Conservation (phyloP, 2,888 invertebrate species). For the Nomada ruficornis region DNA sequence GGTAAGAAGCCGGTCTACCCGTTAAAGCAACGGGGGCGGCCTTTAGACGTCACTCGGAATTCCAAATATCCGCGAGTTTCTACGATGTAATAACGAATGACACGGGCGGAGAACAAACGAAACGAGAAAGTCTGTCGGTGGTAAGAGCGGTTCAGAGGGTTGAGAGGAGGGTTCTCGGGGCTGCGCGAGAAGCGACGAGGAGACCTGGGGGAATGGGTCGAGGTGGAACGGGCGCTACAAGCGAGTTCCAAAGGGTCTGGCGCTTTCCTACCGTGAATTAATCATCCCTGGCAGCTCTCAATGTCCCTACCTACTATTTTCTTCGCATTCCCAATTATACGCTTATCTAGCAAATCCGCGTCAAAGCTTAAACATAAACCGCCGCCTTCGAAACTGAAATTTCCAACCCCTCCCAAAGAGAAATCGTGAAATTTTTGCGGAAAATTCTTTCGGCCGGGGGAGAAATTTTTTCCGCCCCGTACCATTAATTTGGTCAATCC, state of each 20-base stretch:
- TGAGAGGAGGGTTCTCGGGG: conserved; percentile 35
- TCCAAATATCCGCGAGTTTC: conserved; percentile 82
- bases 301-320: conserved; percentile 77
- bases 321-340: conserved; percentile 79
- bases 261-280: conserved; percentile 77
- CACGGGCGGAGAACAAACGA: conserved; percentile 78
- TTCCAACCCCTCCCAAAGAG: not conserved
- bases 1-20: conserved; percentile 61
- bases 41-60: conserved; percentile 81
- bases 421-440: not conserved
- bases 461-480: not conserved
- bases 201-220: not conserved
- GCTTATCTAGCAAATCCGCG: conserved; percentile 72
- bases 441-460: not conserved
- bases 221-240: conserved; percentile 67
- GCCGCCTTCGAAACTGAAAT: conserved; percentile 35
- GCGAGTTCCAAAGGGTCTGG: conserved; percentile 78
- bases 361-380: conserved; percentile 68
- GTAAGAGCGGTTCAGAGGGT: conserved; percentile 63
- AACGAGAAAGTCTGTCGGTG: conserved; percentile 76
- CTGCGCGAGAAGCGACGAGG: conserved; percentile 15
- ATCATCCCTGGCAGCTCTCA: conserved; percentile 80
- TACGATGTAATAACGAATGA: conserved; percentile 83
- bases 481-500: not conserved
- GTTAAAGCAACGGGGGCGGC: conserved; percentile 64